Evolutionary conservation across 1,140 invertebrate species (phyloP), one percentile per base, ranked within the genome.

Genomic region (Orchesella cincta): DNA sequence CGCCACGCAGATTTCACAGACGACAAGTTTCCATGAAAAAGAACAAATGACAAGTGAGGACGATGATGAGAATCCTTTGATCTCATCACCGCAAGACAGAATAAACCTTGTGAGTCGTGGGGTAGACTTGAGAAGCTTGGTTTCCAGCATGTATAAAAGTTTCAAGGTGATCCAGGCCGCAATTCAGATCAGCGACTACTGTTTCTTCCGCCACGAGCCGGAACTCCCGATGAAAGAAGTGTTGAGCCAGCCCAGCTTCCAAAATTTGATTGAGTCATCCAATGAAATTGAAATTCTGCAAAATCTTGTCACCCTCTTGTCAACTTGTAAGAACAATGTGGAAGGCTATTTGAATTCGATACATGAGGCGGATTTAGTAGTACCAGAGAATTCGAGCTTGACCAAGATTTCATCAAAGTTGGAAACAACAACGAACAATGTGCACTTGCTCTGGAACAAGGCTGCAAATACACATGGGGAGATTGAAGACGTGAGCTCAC

Each of bases 221-320:
- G 54, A 57, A 8, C 5, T 57, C 3, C 14, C 54, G 3, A 12
- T 57, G 3, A 23, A 23, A 5, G 54, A 57, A n/a, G 12, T 23
- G 8, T 26, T 57, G n/a, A 57, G 54, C 23, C 54, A 57, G n/a
- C 54, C 54, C 3, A 23, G 54, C 3, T 57, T 57, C 23, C 54
- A 57, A 57, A 8, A 57, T 5, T 57, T 57, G 3, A 57, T 57
- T 12, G 23, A 57, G 26, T 57, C 54, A n/a, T 12, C 12, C 12
- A 57, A 57, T 57, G 54, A 57, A 57, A 57, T 57, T n/a, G 54
- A 57, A 23, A 23, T 57, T 57, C 54, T 57, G 3, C 3, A 57
- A 23, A 57, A 57, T 23, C 12, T 57, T 16, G n/a, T 57, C 3
- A 23, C 54, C n/a, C 14, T 57, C 14, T 57, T 57, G n/a, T 12